Evolutionary conservation across 2,888 invertebrate genomes (phyloP).

Genomic region (Xylota sylvarum): DNA sequence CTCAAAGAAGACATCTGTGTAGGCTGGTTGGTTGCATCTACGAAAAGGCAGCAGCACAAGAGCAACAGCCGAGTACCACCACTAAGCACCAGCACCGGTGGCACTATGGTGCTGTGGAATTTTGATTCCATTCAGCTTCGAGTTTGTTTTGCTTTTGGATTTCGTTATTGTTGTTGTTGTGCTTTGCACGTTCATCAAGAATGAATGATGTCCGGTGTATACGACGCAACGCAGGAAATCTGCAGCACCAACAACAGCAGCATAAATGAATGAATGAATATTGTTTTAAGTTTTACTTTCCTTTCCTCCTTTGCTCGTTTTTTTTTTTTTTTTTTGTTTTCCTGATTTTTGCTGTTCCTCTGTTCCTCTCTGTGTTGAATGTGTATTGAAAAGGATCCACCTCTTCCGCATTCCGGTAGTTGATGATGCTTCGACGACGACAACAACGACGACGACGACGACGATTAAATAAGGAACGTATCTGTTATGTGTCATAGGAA

Average conservation of each 20-base stretch:
- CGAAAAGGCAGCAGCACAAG: constrained; percentile 19
- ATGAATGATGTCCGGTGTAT: constrained; percentile 66
- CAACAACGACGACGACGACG: constrained; percentile 14
- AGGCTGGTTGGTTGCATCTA: constrained; percentile 26
- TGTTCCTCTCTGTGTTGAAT: constrained; percentile 19
- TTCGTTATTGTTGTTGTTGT: constrained; percentile 48
- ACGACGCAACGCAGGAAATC: constrained; percentile 41
- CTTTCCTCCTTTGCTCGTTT: constrained; percentile 17
- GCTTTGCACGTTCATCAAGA: constrained; percentile 68
- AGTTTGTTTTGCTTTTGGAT: constrained; percentile 71
- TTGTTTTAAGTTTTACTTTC: constrained; percentile 73
- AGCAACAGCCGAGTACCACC: constrained; percentile 6
- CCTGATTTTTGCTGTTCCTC: not conserved
- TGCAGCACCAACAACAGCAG: constrained; percentile 1
- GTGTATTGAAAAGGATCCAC: constrained; percentile 38
- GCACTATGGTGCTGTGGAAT: constrained; percentile 58
- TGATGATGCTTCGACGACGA: constrained; percentile 8
- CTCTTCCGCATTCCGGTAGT: constrained; percentile 60
- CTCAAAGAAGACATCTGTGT: constrained; percentile 61
- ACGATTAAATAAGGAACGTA: constrained; percentile 36
- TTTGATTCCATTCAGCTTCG: constrained; percentile 64
- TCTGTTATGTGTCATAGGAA: constrained; percentile 21
- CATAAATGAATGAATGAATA: constrained; percentile 74
- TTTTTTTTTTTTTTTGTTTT: constrained; percentile 3
- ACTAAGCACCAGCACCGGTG: constrained; percentile 40